phyloP scores from a whole-genome alignment of 2,888 invertebrate genomes.

The Germaria angustata region DNA sequence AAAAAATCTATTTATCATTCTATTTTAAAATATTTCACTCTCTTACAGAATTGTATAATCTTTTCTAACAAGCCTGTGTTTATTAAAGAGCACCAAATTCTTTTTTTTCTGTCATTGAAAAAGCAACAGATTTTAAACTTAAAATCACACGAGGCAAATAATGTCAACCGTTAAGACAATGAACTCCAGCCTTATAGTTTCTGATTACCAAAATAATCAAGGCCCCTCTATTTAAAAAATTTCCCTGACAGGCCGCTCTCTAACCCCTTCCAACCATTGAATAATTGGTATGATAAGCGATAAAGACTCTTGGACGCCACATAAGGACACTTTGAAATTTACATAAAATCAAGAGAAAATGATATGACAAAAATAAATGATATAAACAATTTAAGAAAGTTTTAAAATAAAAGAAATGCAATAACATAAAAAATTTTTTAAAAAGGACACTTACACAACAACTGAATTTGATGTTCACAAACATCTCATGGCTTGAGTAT shows the following conservation, averaged over 20 bases:
- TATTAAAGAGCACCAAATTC: too few species aligned
- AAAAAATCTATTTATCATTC: too few species aligned
- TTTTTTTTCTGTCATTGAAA: too few species aligned
- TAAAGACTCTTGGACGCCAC: constrained; percentile 64
- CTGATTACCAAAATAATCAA: background rate
- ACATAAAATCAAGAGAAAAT: constrained; percentile 54
- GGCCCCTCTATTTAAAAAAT: background rate
- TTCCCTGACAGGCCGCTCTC: background rate
- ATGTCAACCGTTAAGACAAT: too few species aligned
- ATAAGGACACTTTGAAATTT: constrained; percentile 52
- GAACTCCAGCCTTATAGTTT: too few species aligned
- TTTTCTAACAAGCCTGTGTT: too few species aligned
- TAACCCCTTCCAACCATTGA: background rate
- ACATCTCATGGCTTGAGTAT: constrained; percentile 71
- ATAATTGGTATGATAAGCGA: constrained; percentile 32
- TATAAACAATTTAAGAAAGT: constrained; percentile 45
- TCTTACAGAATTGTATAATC: too few species aligned
- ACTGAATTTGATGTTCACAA: constrained; percentile 72
- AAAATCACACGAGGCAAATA: too few species aligned
- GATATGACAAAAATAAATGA: constrained; percentile 11
- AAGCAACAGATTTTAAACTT: too few species aligned
- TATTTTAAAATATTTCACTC: too few species aligned
- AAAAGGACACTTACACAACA: constrained; percentile 67
- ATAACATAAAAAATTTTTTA: constrained; percentile 69
- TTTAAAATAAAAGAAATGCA: constrained; percentile 33